These are phyloP conservation scores for Xestia sexstrigata DNA, from an alignment of 2,888 invertebrate genomes.

Conservation along the genomic window DNA sequence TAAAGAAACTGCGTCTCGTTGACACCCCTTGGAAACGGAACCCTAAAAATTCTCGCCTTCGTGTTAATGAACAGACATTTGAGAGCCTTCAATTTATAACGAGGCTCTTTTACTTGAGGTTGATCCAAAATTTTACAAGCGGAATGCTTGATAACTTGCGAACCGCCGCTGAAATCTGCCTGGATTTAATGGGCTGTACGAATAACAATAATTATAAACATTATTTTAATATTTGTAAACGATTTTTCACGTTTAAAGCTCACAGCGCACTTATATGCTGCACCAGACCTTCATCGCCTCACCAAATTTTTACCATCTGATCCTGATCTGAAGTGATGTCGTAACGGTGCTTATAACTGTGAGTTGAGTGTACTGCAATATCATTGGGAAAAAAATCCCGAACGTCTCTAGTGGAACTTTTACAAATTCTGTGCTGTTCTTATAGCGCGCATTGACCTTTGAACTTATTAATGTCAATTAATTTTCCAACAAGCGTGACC, in stretches of 20 bases:
- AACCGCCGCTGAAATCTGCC: neutral
- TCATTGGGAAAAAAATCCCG: neutral
- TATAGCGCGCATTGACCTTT: neutral
- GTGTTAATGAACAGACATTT: slow-evolving; percentile 36
- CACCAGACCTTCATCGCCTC: neutral
- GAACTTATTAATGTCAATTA: neutral
- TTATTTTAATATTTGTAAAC: neutral
- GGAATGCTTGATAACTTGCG: neutral
- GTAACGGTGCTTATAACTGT: neutral
- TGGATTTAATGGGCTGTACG: neutral
- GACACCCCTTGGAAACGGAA: neutral
- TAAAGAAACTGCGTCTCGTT: neutral
- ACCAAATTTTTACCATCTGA: neutral
- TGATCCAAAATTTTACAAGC: neutral
- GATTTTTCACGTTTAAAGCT: neutral
- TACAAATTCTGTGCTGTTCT: neutral
- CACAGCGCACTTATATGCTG: neutral
- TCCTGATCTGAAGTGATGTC: neutral
- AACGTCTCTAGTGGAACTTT: neutral
- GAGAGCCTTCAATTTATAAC: slow-evolving; percentile 24
- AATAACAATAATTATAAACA: neutral
- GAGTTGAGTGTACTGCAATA: neutral
- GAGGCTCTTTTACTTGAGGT: neutral
- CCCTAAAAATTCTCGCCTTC: slow-evolving; percentile 6
- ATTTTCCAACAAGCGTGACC: neutral